Base-by-base conservation (phyloP, 2,797 vertebrate species). In the Clamator glandarius region DNA sequence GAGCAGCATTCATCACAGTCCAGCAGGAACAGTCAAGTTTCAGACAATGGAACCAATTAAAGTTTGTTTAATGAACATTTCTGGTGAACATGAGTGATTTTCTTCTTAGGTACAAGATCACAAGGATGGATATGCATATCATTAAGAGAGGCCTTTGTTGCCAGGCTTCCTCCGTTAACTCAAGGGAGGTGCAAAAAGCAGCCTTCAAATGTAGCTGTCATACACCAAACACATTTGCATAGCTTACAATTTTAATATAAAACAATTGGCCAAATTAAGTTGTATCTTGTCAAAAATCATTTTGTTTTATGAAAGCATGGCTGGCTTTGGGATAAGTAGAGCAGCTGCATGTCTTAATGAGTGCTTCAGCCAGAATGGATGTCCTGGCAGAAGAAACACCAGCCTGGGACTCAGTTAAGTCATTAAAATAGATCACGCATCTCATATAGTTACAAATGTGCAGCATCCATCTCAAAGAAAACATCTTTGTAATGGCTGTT, bases 1-100 rank as follows among this genome's bases (percentile, higher is more conserved):
- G 87, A 93, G 72, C 50, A 82, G 29, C 76, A 95, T 97, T 95
- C 64, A 95, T 97, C 95, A 96, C 79, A 83, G 91, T 90, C 77
- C 69, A 88, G 36, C 23, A 7, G 57, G 26, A 51, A 84, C 59
- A 81, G 63, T 95, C 76, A 93, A 84, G 35, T 80, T 95, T 76
- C 89, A 96, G 87, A 93, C 62, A 94, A 89, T 58, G 50, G 55
- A 74, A 64, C 35, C 79, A 67, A 95, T 88, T 91, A 55, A 94
- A 88, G 74, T 68, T 92, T 93, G 63, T 62, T 95, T 68, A 96
- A 96, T 85, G 61, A 97, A 51, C 63, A 33, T 82, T 94, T 94
- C 85, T 86, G 87, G 36, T 63, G 59, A 91, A 93, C 42, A 42
- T 3, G 42, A 78, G 11, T 20, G 64, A 86, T 77, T 89, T 76